phyloP scores from a whole-genome alignment of 1,140 invertebrate species.

The Wasmannia auropunctata region DNA sequence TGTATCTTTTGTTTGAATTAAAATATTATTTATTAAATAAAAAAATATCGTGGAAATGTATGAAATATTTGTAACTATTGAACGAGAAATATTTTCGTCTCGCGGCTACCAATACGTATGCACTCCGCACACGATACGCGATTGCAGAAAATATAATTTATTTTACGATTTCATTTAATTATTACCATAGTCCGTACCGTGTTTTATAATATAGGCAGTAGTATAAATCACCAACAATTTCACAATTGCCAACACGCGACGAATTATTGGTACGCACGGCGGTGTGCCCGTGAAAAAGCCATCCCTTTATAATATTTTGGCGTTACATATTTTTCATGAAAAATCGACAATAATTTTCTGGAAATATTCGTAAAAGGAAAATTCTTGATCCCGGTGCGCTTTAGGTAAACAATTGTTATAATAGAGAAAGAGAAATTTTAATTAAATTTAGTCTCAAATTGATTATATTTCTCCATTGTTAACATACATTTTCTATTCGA shows the following conservation, averaged over 20 bases:
- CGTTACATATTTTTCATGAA: conserved; percentile 12
- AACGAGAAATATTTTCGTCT: conserved; percentile 8
- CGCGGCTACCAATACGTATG: not conserved
- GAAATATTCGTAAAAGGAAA: conserved; percentile 10
- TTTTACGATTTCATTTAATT: conserved; percentile 40
- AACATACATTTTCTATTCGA: not conserved
- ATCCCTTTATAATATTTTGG: conserved; percentile 10
- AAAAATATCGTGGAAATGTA: not conserved
- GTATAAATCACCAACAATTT: conserved; percentile 44
- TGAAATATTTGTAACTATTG: conserved; percentile 18
- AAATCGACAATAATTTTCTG: conserved; percentile 11
- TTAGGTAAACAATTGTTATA: not conserved
- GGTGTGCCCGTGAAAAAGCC: not conserved
- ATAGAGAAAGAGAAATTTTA: not conserved
- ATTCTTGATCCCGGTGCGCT: not conserved
- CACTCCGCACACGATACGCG: not conserved
- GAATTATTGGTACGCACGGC: conserved; percentile 6
- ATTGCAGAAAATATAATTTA: conserved; percentile 14
- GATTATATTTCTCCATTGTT: not conserved
- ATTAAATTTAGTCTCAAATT: conserved; percentile 3
- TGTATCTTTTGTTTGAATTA: not conserved
- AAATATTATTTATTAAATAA: conserved; percentile 24
- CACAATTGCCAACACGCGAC: not conserved
- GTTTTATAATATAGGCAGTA: conserved; percentile 19
- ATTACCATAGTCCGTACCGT: not conserved